These are phyloP conservation scores for Amorpha juglandis DNA, from an alignment of 2,888 invertebrate genomes.

Conservation along the genomic window DNA sequence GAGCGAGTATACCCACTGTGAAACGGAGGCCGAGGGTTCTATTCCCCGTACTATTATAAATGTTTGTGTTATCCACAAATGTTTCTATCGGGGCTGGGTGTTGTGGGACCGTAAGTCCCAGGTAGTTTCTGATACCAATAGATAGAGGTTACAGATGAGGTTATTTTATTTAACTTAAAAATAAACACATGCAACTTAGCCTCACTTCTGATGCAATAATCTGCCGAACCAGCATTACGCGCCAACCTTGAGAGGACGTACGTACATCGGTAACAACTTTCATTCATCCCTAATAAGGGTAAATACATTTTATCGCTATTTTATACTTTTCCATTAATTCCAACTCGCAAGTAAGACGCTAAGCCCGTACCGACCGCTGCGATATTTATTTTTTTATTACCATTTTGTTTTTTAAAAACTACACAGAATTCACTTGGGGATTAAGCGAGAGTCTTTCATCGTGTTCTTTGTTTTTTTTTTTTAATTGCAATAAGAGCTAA, in stretches of 20 bases:
- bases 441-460: not conserved
- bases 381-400: slow-evolving; percentile 15
- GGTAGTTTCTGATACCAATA: too few relatives aligned
- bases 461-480: not conserved
- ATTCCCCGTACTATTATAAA: too few relatives aligned
- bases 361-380: slow-evolving; percentile 1
- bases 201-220: not conserved
- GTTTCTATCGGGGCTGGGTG: too few relatives aligned
- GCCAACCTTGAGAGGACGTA: slow-evolving; percentile 5
- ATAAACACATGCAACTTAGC: not conserved
- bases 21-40: too few relatives aligned
- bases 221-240: not conserved
- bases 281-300: slow-evolving; percentile 6
- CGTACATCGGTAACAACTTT: not conserved
- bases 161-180: not conserved
- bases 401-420: slow-evolving; percentile 7
- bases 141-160: too few relatives aligned
- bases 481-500: not conserved
- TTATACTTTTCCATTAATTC: slow-evolving; percentile 1
- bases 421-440: slow-evolving; percentile 6
- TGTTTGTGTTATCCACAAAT: too few relatives aligned
- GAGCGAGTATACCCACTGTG: too few relatives aligned
- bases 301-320: not conserved
- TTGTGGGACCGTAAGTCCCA: too few relatives aligned
- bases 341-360: not conserved